Evolutionary conservation across 1,140 invertebrate genomes (phyloP).

Genomic region (Melitaea cinxia): DNA sequence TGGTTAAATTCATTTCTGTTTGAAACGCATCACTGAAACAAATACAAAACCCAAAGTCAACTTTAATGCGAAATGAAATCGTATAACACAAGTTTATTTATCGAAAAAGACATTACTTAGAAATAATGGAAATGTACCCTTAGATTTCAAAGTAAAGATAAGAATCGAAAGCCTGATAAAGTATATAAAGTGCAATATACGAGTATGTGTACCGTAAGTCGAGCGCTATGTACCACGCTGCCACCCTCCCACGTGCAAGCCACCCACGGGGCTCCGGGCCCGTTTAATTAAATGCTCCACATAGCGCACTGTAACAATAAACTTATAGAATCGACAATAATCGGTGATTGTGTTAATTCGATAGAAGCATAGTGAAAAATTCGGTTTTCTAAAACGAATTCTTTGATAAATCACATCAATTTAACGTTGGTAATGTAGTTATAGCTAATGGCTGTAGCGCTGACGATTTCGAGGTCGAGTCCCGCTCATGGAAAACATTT

Average conservation of each 20-base stretch:
- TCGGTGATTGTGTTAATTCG: constrained; percentile 2
- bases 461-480: too few species aligned
- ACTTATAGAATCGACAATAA: constrained; percentile 20
- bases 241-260: constrained; percentile 28
- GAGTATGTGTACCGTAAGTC: not conserved
- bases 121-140: not conserved
- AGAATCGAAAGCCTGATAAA: constrained; percentile 1
- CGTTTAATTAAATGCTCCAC: constrained; percentile 23
- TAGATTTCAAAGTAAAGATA: not conserved
- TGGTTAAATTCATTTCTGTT: not conserved
- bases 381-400: too few species aligned
- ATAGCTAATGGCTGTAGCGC: too few species aligned
- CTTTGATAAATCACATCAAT: too few species aligned
- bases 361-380: not conserved
- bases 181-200: not conserved
- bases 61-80: too few species aligned
- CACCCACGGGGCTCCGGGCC: constrained; percentile 13
- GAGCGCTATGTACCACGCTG: not conserved
- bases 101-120: not conserved
- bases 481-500: too few species aligned
- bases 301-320: constrained; percentile 15
- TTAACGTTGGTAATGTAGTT: too few species aligned
- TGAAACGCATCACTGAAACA: too few species aligned
- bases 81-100: too few species aligned
- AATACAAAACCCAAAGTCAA: too few species aligned